Base-by-base conservation (phyloP, 2,113 vertebrate species). In the Campylomormyrus tamandua region DNA sequence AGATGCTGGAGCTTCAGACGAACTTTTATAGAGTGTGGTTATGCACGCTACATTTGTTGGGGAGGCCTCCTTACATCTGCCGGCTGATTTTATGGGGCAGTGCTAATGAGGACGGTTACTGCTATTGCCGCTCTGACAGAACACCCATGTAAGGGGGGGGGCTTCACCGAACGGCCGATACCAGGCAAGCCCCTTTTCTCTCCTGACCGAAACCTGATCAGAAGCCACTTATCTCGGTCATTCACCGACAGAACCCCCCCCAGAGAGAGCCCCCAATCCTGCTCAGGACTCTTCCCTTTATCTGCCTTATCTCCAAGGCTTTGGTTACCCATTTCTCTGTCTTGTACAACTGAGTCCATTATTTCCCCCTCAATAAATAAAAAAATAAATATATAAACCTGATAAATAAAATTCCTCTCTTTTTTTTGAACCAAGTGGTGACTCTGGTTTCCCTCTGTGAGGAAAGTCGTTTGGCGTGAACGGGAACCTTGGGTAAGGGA, bases 281-380 rank as follows among this genome's bases (percentile, higher is more conserved):
- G 62, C 89, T 89, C 90, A 50, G 48, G 89, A 56, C 88, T 50
- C 87, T 91, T 84, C 42, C 90, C 87, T 90, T 90, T 91, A 92
- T 92, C 93, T 88, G 94, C 93, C 94, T 53, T 94, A 95, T 94
- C 94, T 95, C 83, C 88, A 90, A 83, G 91, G 90, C 92, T 96
- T 91, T 90, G 90, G 93, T 95, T 95, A 95, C 94, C 92, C 91
- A 92, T 91, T 88, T 91, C 91, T 91, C 62, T 86, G 84, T 89
- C 49, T 80, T 42, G 39, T 45, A 84, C 39, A 46, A 48, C 45
- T 21, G 7, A 48, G 80, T 48, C 19, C 45, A 45, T 48, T 84
- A 46, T 84, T 21, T 21, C 19, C 19, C 77, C 21, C 17, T 62
- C 7, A n/a, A 62, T 62, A n/a, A 62, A 62, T 62, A 84, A 84